Evolutionary conservation across 35 echinoderm and acorn worm species (phyloP).

Genomic region (Hemicentrotus pulcherrimus): DNA sequence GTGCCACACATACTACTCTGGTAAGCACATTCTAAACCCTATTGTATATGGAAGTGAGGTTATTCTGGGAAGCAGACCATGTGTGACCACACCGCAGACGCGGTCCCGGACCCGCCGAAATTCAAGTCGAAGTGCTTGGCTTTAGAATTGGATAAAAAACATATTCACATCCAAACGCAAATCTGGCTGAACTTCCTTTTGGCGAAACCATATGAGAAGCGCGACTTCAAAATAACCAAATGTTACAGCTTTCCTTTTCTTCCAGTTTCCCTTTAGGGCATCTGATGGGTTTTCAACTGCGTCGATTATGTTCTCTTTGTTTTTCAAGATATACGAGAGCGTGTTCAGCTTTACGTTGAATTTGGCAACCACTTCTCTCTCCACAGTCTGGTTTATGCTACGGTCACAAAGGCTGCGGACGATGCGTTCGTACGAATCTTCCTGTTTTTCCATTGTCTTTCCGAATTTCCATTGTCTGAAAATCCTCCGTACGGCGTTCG

Average conservation of each 20-base stretch:
- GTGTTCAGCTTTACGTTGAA: slow-evolving; percentile 38
- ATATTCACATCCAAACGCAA: slow-evolving; percentile 26
- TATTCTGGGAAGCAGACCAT: too few species aligned
- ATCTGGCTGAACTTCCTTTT: slow-evolving; percentile 33
- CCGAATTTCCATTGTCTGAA: too few species aligned
- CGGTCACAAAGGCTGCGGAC: too few species aligned
- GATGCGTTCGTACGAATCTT: too few species aligned
- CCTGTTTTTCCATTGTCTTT: too few species aligned
- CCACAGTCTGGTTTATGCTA: slow-evolving; percentile 32
- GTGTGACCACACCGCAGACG: too few species aligned
- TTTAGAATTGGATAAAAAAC: slow-evolving; percentile 13
- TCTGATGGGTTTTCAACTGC: slow-evolving; percentile 42
- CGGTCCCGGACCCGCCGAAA: too few species aligned
- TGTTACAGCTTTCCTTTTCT: slow-evolving; percentile 28
- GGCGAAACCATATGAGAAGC: slow-evolving; percentile 49
- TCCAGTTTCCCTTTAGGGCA: slow-evolving; percentile 32
- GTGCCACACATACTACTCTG: too few species aligned
- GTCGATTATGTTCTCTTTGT: slow-evolving; percentile 50
- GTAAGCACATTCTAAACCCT: too few species aligned
- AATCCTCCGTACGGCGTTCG: too few species aligned
- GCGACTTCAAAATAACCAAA: slow-evolving; percentile 48
- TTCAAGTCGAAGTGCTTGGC: slow-evolving; percentile 49
- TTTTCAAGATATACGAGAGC: slow-evolving; percentile 18
- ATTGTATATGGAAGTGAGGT: too few species aligned
- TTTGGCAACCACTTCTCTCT: neutral